Evolutionary conservation across 2,113 vertebrate genomes (phyloP), one percentile per base, ranked within the genome.

Genomic region (Vicugna pacos): DNA sequence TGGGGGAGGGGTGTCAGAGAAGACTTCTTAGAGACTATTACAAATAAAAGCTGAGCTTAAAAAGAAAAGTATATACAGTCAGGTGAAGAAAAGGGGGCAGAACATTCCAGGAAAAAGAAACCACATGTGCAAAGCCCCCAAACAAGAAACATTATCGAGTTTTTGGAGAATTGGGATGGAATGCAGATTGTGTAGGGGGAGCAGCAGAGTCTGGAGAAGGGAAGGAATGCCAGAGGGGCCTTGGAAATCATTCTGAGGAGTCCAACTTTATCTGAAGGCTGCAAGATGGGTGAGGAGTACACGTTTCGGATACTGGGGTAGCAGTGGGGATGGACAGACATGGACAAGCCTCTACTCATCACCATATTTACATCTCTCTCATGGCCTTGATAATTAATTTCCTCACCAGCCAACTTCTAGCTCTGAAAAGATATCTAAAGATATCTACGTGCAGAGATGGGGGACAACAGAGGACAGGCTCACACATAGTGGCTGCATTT

Each of bases 341-440:
- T 46, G 72, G 35, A 2, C 22, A 38, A 60, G 67, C 20, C 24
- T 50, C 84, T 42, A 73, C 64, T 93, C 32, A 35, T 15, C 2
- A 46, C 13, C n/a, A 38, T 56, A 35, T 35, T 91, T 60, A 81
- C 64, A 60, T 80, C 48, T 93, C 48, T 12, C 56, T 85, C 32
- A 70, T 0, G 62, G 38, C 28, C 26, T 46, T 90, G 35, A 24
- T 72, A 86, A 67, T 15, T 60, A 60, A 69, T 54, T 91, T 92
- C 75, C 52, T 64, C n/a, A 82, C 35, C 24, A 54, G 82, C 7
- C 42, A 81, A 76, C 13, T 65, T 54, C 16, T 16, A 94, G 38
- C 19, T 60, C 62, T 88, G 69, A 83, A 91, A 83, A 83, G 69
- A 64, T 64, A 83, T 70, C n/a, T 56, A 87, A 76, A 89, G 58